These are phyloP conservation scores for Myopa testacea DNA, from an alignment of 2,888 invertebrate species.

Conservation along the genomic window DNA sequence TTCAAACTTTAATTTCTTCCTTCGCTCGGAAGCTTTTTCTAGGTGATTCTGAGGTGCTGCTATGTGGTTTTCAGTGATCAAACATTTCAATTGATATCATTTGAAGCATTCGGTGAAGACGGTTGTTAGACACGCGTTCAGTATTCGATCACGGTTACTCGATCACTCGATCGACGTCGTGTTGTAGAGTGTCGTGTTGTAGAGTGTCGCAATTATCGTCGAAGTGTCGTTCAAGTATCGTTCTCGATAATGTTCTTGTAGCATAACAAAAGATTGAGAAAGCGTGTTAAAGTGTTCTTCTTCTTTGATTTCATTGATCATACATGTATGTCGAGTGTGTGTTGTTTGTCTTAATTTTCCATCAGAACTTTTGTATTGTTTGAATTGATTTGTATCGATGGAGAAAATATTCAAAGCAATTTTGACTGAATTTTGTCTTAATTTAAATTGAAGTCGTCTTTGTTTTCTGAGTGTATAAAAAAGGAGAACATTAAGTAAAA, in stretches of 20 bases:
- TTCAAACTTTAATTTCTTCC: conserved; percentile 12
- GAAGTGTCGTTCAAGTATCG: background rate
- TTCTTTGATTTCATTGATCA: conserved; percentile 7
- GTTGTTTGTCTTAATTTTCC: no score
- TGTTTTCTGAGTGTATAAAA: no score
- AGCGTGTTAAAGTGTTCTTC: conserved; percentile 7
- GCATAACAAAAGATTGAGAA: conserved; percentile 3
- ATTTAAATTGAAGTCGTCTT: no score
- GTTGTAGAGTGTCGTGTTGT: background rate
- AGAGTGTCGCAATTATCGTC: no score
- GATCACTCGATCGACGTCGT: background rate
- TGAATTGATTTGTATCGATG: conserved; percentile 39
- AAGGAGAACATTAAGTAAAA: no score
- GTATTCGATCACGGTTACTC: no score
- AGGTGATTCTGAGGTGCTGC: no score
- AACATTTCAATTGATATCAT: conserved; percentile 36
- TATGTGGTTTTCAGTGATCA: background rate
- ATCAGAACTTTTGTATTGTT: conserved; percentile 2
- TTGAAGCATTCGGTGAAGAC: conserved; percentile 25
- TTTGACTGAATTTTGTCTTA: background rate
- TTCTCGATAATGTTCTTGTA: background rate
- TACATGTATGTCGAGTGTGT: no score
- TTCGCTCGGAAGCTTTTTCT: background rate
- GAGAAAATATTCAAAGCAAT: conserved; percentile 27
- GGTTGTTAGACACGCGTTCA: conserved; percentile 31